Percentiles rank a stretch among this genome's conserved stretches.
Conservation (phyloP, 2,888 invertebrate genomes). For the Rhamphomyia laevipes region DNA sequence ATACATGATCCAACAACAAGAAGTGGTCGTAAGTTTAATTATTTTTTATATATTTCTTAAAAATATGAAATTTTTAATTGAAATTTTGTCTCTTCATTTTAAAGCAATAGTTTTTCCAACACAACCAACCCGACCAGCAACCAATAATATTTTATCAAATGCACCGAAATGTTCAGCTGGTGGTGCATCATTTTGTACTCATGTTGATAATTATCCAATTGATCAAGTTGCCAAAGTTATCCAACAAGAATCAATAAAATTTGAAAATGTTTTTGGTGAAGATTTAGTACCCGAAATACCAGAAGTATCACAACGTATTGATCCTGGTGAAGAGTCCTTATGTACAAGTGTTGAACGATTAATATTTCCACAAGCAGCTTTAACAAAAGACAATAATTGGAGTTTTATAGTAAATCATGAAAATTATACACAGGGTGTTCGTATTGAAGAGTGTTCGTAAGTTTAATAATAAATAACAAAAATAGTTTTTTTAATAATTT, state of each 20-base stretch:
- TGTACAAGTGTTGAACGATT: slow-evolving; percentile 38
- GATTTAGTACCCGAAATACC: slow-evolving; percentile 32
- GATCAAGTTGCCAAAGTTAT: slow-evolving; percentile 27
- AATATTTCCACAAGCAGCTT: slow-evolving; percentile 49
- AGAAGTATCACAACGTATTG: slow-evolving; percentile 40
- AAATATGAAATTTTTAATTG: background rate
- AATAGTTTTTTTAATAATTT: background rate
- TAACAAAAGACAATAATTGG: slow-evolving; percentile 52
- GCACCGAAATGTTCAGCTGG: background rate
- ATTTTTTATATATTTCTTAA: too few relatives aligned
- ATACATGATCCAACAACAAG: too few relatives aligned
- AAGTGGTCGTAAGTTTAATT: too few relatives aligned
- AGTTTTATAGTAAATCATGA: slow-evolving; percentile 55
- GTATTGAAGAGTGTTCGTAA: slow-evolving; percentile 63
- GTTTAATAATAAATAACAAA: slow-evolving; percentile 25
- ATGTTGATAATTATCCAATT: slow-evolving; percentile 38
- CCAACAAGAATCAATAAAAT: slow-evolving; percentile 18
- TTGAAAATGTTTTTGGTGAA: slow-evolving; percentile 29
- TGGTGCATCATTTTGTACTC: slow-evolving; percentile 36
- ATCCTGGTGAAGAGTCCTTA: slow-evolving; percentile 34
- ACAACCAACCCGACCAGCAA: background rate
- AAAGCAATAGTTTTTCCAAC: background rate
- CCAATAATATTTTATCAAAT: background rate
- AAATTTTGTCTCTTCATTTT: background rate
- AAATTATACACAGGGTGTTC: slow-evolving; percentile 55